Conservation (phyloP, 2,888 invertebrate species). For the Dastarcus helophoroides region DNA sequence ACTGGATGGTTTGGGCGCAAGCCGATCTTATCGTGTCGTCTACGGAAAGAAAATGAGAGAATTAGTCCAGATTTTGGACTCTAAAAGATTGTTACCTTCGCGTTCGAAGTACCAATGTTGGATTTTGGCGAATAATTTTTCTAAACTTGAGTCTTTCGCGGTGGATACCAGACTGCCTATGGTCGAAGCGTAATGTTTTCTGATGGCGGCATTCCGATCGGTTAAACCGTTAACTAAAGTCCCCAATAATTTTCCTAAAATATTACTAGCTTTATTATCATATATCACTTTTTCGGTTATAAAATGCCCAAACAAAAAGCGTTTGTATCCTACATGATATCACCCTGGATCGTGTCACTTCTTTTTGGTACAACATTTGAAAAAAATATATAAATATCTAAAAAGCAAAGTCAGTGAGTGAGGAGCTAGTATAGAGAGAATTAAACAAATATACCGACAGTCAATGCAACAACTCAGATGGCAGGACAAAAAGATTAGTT, state of each 20-base stretch:
- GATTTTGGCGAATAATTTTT: slow-evolving; percentile 51
- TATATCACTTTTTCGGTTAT: too few species aligned
- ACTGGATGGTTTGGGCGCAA: slow-evolving; percentile 63
- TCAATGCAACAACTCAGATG: not conserved
- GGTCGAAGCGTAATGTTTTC: slow-evolving; percentile 73
- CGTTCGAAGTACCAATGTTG: slow-evolving; percentile 55
- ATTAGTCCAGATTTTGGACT: not conserved
- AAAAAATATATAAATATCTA: too few species aligned
- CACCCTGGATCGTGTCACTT: too few species aligned
- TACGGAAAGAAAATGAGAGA: slow-evolving; percentile 25
- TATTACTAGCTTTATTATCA: too few species aligned
- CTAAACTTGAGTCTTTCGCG: slow-evolving; percentile 64
- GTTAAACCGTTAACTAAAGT: slow-evolving; percentile 64
- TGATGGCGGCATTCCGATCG: slow-evolving; percentile 72
- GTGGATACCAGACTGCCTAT: slow-evolving; percentile 70
- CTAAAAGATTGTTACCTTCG: slow-evolving; percentile 40
- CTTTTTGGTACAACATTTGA: not conserved
- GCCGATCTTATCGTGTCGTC: slow-evolving; percentile 67
- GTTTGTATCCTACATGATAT: not conserved
- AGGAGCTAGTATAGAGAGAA: too few species aligned
- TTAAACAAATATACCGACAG: too few species aligned
- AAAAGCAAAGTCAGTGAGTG: too few species aligned
- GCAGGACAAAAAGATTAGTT: not conserved
- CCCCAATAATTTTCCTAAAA: slow-evolving; percentile 44
- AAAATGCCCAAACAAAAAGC: not conserved